phyloP scores from a whole-genome alignment of 2,113 vertebrate species.

The Brachyhypopomus occidentalis region DNA sequence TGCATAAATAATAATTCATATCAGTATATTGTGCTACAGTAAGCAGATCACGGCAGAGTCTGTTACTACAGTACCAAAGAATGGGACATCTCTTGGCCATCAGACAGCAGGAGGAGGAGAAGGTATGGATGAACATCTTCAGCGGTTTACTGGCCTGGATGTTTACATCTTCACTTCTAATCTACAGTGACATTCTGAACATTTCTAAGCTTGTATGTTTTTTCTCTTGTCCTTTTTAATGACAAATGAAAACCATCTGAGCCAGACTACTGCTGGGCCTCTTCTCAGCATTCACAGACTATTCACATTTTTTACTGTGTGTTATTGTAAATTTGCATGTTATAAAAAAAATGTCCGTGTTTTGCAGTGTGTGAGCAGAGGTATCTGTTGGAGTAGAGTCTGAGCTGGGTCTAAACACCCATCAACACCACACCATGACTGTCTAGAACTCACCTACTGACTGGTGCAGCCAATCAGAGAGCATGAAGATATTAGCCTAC shows the following conservation, averaged over 20 bases:
- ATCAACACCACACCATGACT: neutral
- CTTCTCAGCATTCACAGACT: no score
- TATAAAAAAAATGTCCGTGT: neutral
- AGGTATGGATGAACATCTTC: neutral
- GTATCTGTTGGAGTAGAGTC: neutral
- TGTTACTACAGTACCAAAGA: conserved; percentile 13
- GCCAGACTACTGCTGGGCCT: no score
- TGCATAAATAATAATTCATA: no score
- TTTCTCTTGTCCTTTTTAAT: neutral
- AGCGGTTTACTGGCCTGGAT: no score
- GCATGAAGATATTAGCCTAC: neutral
- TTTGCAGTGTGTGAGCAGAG: neutral
- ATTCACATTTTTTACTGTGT: no score
- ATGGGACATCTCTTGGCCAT: neutral
- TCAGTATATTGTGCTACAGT: no score
- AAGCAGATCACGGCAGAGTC: no score
- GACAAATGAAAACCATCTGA: neutral
- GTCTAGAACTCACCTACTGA: neutral
- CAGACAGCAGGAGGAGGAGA: neutral
- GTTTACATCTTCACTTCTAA: neutral
- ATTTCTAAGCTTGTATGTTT: neutral
- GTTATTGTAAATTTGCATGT: no score
- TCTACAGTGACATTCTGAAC: neutral
- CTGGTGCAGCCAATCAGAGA: neutral
- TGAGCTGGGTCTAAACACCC: neutral